Evolutionary conservation across 37 sponge, comb jelly and placozoan species (phyloP).

Genomic region (Ephydatia muelleri): DNA sequence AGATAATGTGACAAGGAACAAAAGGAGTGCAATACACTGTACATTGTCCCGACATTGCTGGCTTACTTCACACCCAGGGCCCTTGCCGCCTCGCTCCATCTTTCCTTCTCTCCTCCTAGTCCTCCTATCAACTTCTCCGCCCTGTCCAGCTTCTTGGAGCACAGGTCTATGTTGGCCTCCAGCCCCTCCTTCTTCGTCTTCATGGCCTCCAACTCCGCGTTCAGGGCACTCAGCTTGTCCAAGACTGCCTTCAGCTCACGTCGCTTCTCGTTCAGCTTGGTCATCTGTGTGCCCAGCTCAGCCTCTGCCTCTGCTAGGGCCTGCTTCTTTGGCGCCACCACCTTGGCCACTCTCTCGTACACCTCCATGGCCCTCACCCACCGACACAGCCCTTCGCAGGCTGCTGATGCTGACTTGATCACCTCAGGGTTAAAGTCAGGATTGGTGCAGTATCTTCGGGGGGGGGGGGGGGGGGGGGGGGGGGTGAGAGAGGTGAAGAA

Average conservation of each 20-base stretch:
- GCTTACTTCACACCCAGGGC: neutral
- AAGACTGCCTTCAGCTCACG: slow-evolving; percentile 84
- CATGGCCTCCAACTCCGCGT: slow-evolving; percentile 90
- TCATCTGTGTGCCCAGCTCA: slow-evolving; percentile 48
- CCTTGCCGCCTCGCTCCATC: slow-evolving; percentile 89
- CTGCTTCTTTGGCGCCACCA: slow-evolving; percentile 96
- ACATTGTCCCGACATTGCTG: too few species aligned
- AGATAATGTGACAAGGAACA: too few species aligned
- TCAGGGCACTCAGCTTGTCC: slow-evolving; percentile 85
- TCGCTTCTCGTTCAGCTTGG: slow-evolving; percentile 39
- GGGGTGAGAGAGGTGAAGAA: neutral
- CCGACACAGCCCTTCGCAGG: slow-evolving; percentile 96
- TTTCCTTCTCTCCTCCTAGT: slow-evolving; percentile 94
- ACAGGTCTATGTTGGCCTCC: slow-evolving; percentile 83
- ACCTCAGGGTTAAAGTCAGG: slow-evolving; percentile 96
- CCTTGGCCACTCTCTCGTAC: slow-evolving; percentile 95
- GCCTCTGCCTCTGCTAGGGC: slow-evolving; percentile 88
- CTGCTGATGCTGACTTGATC: slow-evolving; percentile 92
- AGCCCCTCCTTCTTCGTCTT: slow-evolving; percentile 87
- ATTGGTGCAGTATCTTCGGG: slow-evolving; percentile 79
- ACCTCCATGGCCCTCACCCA: slow-evolving; percentile 96
- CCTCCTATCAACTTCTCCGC: slow-evolving; percentile 98
- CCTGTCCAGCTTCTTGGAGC: slow-evolving; percentile 92
- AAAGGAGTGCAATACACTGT: too few species aligned
- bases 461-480: neutral